Evolutionary conservation across 2,113 vertebrate genomes (phyloP), one percentile per base, ranked within the genome.

Genomic region (Lagopus muta): DNA sequence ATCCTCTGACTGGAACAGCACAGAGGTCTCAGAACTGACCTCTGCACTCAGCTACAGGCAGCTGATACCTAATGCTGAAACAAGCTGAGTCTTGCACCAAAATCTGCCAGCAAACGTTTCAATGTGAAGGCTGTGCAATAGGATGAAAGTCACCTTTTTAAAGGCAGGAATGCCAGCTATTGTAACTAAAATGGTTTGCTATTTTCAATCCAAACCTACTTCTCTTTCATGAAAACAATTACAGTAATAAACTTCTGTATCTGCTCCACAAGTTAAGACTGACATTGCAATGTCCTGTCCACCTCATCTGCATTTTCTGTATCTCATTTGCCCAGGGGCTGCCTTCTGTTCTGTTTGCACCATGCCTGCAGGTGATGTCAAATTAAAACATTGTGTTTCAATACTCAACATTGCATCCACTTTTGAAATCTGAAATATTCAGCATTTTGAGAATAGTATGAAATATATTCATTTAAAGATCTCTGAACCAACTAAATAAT

Each of bases 51-150:
- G 16, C 34, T 5, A 5, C 43, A 54, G 64, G 43, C 40, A 40
- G 1, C 34, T 6, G 34, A 45, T 21, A 30, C 48, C 36, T 12
- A 45, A n/a, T n/a, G 61, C 78, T 38, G 13, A 20, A 50, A 47
- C 3, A 1, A 5, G 5, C 0, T 66, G 38, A 48, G 17, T 80
- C 45, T n/a, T 34, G 11, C 21, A 10, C 8, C 17, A 64, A 20
- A 28, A 60, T 54, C 45, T 11, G 62, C 34, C 10, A 82, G 17
- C 19, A 54, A 70, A 66, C 4, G 6, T 1, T 40, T 30, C 6
- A 60, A 2, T 21, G 6, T 1, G 8, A 54, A 32, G 22, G 28
- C 9, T 50, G 32, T 30, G 32, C 42, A 42, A 13, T 20, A 11
- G 45, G 40, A 61, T 4, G 5, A 57, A 70, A 81, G 28, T 3